Evolutionary conservation across 2,113 vertebrate genomes (phyloP).

Genomic region (Pterocles gutturalis): DNA sequence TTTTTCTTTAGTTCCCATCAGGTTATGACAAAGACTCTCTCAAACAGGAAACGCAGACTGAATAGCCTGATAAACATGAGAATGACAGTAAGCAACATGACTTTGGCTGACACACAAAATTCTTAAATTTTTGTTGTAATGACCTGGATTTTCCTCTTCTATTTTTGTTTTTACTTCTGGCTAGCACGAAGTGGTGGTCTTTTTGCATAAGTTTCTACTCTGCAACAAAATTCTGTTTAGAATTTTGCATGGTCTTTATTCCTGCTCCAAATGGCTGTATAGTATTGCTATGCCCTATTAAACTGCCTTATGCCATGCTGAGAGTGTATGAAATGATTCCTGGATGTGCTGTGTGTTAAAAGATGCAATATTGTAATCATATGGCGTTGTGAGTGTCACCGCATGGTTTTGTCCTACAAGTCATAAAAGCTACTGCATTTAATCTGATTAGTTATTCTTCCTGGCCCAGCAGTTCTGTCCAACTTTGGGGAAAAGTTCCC

Average conservation of each 20-base stretch:
- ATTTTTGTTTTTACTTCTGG: neutral
- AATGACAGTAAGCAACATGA: neutral
- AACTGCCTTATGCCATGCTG: neutral
- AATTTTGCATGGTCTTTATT: neutral
- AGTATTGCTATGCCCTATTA: neutral
- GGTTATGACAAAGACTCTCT: neutral
- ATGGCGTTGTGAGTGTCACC: neutral
- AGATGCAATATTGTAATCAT: neutral
- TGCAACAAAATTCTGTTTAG: neutral
- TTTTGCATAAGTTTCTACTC: neutral
- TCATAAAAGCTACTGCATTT: neutral
- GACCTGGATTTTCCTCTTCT: neutral
- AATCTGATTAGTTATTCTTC: neutral
- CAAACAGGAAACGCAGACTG: neutral
- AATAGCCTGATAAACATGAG: neutral
- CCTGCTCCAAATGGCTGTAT: neutral
- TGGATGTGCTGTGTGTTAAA: neutral
- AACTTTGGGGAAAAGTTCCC: neutral
- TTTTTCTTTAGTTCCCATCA: neutral
- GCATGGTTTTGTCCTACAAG: neutral
- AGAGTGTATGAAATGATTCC: neutral
- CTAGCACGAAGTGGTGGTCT: neutral
- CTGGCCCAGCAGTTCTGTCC: neutral
- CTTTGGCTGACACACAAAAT: neutral
- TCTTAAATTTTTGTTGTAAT: neutral